These are phyloP conservation scores for Prinia subflava DNA, from an alignment of 2,113 vertebrate species.

Conservation along the genomic window DNA sequence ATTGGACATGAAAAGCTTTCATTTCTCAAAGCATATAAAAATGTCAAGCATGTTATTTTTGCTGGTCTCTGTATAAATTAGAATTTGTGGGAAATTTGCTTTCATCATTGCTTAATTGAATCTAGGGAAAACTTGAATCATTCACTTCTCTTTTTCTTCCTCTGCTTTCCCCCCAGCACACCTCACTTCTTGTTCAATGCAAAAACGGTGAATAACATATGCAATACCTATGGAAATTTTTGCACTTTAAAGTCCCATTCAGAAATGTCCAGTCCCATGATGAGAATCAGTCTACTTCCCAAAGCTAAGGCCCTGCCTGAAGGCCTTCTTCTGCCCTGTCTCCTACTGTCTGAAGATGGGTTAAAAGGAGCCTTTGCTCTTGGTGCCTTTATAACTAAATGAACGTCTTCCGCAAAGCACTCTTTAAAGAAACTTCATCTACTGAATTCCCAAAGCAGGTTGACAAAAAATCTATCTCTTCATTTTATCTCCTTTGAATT, in stretches of 20 bases:
- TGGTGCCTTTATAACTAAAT: background rate
- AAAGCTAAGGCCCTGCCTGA: background rate
- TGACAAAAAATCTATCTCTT: background rate
- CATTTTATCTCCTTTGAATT: background rate
- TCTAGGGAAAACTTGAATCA: background rate
- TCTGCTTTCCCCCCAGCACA: background rate
- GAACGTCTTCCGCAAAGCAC: background rate
- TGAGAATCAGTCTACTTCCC: background rate
- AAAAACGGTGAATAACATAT: background rate
- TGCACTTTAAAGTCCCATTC: background rate
- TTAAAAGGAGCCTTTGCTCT: background rate
- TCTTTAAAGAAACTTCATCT: background rate
- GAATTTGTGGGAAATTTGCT: background rate
- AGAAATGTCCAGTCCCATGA: background rate
- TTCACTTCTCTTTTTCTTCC: background rate
- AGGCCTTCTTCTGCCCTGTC: background rate
- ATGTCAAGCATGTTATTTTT: background rate
- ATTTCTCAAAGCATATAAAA: constrained; percentile 14
- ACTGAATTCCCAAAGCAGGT: background rate
- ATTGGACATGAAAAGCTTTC: constrained; percentile 22
- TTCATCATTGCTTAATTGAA: constrained; percentile 12
- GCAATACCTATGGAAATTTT: background rate
- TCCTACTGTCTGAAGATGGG: background rate
- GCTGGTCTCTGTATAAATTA: background rate
- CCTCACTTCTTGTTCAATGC: background rate